Conservation (phyloP, 2,888 invertebrate genomes). For the Flexamia atlantica region DNA sequence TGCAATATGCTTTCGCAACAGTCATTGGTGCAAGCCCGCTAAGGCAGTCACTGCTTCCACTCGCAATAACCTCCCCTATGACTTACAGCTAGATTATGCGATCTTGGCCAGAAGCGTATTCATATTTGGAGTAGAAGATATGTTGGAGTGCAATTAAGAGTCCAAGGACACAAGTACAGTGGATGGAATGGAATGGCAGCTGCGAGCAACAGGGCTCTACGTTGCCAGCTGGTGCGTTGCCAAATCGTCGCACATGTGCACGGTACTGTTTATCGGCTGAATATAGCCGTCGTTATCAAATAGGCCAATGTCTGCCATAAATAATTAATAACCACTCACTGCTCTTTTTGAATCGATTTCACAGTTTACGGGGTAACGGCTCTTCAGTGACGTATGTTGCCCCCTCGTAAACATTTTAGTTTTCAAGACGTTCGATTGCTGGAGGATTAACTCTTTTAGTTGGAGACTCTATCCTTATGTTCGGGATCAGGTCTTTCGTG, state of each 20-base stretch:
- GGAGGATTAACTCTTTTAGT: too few species aligned
- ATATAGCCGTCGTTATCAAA: neutral
- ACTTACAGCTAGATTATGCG: neutral
- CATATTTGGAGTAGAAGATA: neutral
- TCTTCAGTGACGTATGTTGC: too few species aligned
- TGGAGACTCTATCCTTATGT: too few species aligned
- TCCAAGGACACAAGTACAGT: neutral
- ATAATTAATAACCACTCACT: neutral
- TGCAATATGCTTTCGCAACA: too few species aligned
- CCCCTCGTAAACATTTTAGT: too few species aligned
- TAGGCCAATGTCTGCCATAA: neutral
- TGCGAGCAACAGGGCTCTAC: neutral
- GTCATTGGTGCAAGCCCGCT: neutral
- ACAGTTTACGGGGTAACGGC: neutral
- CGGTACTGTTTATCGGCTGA: neutral
- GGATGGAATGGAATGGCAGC: slow-evolving; percentile 1
- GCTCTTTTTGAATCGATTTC: neutral
- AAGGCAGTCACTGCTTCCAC: neutral
- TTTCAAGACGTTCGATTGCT: too few species aligned
- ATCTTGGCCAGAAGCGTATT: neutral
- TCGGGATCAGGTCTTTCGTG: too few species aligned
- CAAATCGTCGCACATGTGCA: slow-evolving; percentile 8
- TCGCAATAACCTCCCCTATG: neutral
- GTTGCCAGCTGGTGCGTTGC: neutral
- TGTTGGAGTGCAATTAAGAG: neutral